Conservation (phyloP, 2,113 vertebrate genomes). For the Percopsis transmontana region DNA sequence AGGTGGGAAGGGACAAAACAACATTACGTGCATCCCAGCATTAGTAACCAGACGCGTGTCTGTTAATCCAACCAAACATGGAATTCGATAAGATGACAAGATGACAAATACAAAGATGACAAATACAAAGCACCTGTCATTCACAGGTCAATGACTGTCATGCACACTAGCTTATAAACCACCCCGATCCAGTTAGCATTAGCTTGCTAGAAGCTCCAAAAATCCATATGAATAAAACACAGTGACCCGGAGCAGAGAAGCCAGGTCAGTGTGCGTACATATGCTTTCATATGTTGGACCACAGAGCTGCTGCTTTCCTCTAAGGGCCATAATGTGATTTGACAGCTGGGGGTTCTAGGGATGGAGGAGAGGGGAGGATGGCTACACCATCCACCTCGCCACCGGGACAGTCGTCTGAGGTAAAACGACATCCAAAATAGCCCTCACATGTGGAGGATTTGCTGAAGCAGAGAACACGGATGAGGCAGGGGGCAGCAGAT, state of each 20-base stretch:
- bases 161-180: too few species aligned
- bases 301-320: not conserved
- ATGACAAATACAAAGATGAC: too few species aligned
- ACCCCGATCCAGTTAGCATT: too few species aligned
- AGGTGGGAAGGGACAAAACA: too few species aligned
- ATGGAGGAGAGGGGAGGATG: not conserved
- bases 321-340: not conserved
- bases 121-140: too few species aligned
- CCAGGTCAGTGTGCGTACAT: not conserved
- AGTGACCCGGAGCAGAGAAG: conserved; percentile 13
- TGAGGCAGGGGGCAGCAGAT: not conserved
- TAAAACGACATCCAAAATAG: not conserved
- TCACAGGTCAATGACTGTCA: too few species aligned
- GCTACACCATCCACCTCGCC: not conserved
- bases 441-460: not conserved
- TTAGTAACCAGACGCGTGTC: too few species aligned
- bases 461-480: not conserved
- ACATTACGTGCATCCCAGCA: too few species aligned
- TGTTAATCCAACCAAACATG: too few species aligned
- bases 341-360: not conserved
- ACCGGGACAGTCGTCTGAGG: not conserved
- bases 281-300: not conserved
- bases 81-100: too few species aligned
- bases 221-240: conserved; percentile 11
- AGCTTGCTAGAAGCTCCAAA: not conserved